A percentile compares a stretch with the other conserved stretches of the same genome.
phyloP scores from a whole-genome alignment of 2,797 vertebrate genomes.

The Paedocypris micromegethes region DNA sequence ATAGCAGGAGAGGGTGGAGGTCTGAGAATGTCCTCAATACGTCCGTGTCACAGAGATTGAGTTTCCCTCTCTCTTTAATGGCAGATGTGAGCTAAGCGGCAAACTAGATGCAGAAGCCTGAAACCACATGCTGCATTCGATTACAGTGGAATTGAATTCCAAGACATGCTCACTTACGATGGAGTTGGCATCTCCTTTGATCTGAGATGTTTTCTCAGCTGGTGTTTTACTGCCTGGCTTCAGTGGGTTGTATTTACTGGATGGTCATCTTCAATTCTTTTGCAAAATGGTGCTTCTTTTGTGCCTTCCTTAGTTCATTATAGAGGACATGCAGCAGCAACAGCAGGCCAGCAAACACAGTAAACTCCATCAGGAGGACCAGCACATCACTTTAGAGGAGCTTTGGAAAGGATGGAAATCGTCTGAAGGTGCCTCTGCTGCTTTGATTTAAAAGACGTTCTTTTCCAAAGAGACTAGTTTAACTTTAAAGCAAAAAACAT shows the following conservation, averaged over 20 bases:
- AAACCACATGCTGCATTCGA: conserved; percentile 22
- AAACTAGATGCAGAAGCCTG: conserved; percentile 14
- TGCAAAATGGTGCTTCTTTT: conserved; percentile 1
- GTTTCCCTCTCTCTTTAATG: conserved; percentile 30
- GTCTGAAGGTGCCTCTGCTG: conserved; percentile 76
- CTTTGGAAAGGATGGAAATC: conserved; percentile 95
- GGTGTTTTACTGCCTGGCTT: conserved; percentile 1
- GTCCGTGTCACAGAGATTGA: conserved; percentile 8
- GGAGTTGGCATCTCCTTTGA: background rate
- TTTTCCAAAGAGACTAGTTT: conserved; percentile 2
- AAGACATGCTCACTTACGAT: conserved; percentile 12
- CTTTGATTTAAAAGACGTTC: background rate
- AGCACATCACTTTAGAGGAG: conserved; percentile 96
- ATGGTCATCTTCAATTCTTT: background rate
- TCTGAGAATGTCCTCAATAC: conserved; percentile 15
- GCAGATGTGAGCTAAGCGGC: background rate
- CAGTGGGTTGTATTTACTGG: background rate
- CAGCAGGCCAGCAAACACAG: conserved; percentile 89
- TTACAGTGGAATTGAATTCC: conserved; percentile 37
- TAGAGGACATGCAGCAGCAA: conserved; percentile 96
- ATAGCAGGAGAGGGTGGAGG: conserved; percentile 21
- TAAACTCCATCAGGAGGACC: conserved; percentile 91
- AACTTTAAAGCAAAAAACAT: background rate
- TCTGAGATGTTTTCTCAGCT: conserved; percentile 20
- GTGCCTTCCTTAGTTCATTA: conserved; percentile 77